Conservation (phyloP, 1,140 invertebrate genomes). For the Drosophila murphyi region DNA sequence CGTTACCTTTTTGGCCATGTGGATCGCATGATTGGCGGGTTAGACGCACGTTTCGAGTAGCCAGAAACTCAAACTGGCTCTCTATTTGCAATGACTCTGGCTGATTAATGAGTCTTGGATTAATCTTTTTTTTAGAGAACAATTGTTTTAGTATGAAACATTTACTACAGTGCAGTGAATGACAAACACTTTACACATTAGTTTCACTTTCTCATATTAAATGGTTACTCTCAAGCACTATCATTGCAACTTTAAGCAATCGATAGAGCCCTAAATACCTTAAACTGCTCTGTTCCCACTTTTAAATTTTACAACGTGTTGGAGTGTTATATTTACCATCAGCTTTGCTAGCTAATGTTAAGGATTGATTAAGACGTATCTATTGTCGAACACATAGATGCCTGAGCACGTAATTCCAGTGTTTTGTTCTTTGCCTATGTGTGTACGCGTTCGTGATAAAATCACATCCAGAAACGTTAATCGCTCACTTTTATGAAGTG, state of each 20-base stretch:
- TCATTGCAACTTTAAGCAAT: constrained; percentile 6
- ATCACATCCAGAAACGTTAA: constrained; percentile 83
- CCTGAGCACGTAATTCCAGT: constrained; percentile 52
- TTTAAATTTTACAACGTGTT: constrained; percentile 66
- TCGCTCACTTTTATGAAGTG: constrained; percentile 81
- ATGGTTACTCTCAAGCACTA: constrained; percentile 1
- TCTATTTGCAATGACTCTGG: constrained; percentile 7
- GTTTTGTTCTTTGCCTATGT: constrained; percentile 18
- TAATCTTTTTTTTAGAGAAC: neutral
- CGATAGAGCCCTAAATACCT: neutral
- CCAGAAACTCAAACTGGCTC: neutral
- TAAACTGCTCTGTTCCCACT: constrained; percentile 13
- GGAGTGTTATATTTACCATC: constrained; percentile 15
- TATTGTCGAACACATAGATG: constrained; percentile 73
- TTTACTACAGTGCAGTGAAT: too few relatives aligned
- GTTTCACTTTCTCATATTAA: neutral
- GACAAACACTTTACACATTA: too few relatives aligned
- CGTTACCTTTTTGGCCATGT: constrained; percentile 66
- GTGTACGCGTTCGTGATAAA: constrained; percentile 67
- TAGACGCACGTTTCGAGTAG: constrained; percentile 42
- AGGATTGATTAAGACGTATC: constrained; percentile 82
- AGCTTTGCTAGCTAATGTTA: constrained; percentile 42
- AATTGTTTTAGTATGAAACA: too few relatives aligned
- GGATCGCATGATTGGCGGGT: constrained; percentile 52
- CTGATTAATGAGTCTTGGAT: neutral